Evolutionary conservation across 2,888 invertebrate genomes (phyloP).

Genomic region (Agonopterix arenella): DNA sequence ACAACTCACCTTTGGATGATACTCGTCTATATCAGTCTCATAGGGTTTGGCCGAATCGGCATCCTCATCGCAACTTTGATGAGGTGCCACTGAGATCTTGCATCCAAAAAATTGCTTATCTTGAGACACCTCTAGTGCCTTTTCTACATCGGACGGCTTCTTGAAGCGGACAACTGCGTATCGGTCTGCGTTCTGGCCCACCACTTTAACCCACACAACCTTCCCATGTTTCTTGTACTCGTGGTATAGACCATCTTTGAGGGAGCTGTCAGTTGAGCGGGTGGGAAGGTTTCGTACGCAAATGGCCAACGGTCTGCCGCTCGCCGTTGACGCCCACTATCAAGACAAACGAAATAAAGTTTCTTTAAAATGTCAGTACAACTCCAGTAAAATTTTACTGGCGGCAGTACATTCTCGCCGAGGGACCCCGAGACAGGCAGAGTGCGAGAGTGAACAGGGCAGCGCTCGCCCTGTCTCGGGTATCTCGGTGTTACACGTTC

Average conservation of each 20-base stretch:
- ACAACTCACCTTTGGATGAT: slow-evolving; percentile 86
- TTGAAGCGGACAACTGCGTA: slow-evolving; percentile 96
- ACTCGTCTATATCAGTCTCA: slow-evolving; percentile 97
- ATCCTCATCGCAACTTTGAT: slow-evolving; percentile 93
- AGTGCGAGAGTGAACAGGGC: too few species aligned
- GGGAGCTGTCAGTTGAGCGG: slow-evolving; percentile 93
- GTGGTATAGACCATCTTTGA: slow-evolving; percentile 98
- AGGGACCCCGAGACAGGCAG: too few species aligned
- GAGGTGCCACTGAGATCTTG: slow-evolving; percentile 96
- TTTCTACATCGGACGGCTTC: slow-evolving; percentile 97
- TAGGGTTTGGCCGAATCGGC: slow-evolving; percentile 91
- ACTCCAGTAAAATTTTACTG: not conserved
- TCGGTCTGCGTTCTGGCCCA: slow-evolving; percentile 92
- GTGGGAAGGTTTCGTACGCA: slow-evolving; percentile 94
- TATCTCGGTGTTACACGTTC: too few species aligned
- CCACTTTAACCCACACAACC: slow-evolving; percentile 96
- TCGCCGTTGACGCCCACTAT: slow-evolving; percentile 81
- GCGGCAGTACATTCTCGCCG: too few species aligned
- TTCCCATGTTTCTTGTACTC: slow-evolving; percentile 99
- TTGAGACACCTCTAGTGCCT: slow-evolving; percentile 96
- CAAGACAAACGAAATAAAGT: slow-evolving; percentile 14
- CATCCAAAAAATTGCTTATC: slow-evolving; percentile 98
- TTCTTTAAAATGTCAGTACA: not conserved
- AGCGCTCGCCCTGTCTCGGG: too few species aligned
- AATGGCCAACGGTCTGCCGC: slow-evolving; percentile 87